phyloP scores from a whole-genome alignment of 2,113 vertebrate species.

The Etheostoma cragini region DNA sequence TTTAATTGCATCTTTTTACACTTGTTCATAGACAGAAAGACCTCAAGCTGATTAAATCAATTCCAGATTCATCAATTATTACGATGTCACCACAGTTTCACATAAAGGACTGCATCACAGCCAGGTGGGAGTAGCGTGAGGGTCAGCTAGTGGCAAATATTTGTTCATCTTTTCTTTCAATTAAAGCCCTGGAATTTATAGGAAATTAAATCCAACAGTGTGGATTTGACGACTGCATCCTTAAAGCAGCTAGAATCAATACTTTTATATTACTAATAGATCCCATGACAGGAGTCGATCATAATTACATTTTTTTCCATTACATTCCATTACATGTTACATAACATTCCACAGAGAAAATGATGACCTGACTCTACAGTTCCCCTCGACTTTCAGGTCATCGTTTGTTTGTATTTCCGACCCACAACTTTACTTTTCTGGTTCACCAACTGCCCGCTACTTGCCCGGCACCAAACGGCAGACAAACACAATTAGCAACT shows the following conservation, averaged over 20 bases:
- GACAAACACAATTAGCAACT: neutral
- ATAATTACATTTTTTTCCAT: neutral
- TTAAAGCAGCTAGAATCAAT: neutral
- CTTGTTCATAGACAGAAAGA: constrained; percentile 1
- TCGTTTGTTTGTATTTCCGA: neutral
- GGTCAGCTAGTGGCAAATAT: constrained; percentile 1
- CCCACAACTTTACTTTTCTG: neutral
- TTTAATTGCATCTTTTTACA: constrained; percentile 28
- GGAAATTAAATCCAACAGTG: constrained; percentile 4
- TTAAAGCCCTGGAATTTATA: constrained; percentile 1
- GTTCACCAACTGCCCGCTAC: neutral
- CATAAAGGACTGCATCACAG: neutral
- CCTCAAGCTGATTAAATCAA: neutral
- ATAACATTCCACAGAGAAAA: neutral
- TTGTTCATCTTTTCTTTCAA: neutral
- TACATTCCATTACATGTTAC: too few species aligned
- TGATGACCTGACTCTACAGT: neutral
- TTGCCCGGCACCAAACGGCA: neutral
- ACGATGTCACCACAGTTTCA: neutral
- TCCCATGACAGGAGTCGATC: neutral
- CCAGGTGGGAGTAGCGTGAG: neutral
- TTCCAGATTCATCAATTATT: neutral
- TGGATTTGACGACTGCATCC: neutral
- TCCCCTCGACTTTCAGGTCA: neutral
- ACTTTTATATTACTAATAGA: neutral